Evolutionary conservation across 2,113 vertebrate species (phyloP).

Genomic region (Felis chaus): DNA sequence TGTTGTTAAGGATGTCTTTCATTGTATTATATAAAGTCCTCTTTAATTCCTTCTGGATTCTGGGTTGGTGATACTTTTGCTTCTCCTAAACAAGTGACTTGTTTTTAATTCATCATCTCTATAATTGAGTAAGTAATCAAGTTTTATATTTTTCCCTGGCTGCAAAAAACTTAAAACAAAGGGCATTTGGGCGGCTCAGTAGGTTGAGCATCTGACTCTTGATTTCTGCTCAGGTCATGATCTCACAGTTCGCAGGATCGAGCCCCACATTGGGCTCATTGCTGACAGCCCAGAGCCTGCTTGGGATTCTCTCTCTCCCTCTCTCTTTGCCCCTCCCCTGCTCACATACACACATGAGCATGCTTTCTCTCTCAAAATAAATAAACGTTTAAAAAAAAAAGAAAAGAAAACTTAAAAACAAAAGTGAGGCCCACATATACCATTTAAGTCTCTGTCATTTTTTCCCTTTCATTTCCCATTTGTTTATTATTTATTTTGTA

Average conservation of each 20-base stretch:
- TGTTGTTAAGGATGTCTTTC: not conserved
- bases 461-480: not conserved
- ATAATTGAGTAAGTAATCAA: not conserved
- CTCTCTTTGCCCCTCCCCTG: no score
- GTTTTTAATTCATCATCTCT: not conserved
- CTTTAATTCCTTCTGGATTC: conserved; percentile 8
- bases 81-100: not conserved
- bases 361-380: no score
- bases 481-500: not conserved
- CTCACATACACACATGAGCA: no score
- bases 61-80: not conserved
- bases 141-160: not conserved
- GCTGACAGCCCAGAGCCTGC: no score
- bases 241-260: no score
- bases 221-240: no score
- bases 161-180: not conserved
- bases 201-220: no score
- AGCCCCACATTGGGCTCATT: no score
- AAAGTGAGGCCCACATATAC: not conserved
- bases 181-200: no score
- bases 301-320: no score
- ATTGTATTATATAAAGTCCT: not conserved
- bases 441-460: not conserved
- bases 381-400: no score
- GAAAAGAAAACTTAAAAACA: not conserved